Evolutionary conservation across 35 echinoderm and acorn worm species (phyloP).

Genomic region (Anneissia japonica): DNA sequence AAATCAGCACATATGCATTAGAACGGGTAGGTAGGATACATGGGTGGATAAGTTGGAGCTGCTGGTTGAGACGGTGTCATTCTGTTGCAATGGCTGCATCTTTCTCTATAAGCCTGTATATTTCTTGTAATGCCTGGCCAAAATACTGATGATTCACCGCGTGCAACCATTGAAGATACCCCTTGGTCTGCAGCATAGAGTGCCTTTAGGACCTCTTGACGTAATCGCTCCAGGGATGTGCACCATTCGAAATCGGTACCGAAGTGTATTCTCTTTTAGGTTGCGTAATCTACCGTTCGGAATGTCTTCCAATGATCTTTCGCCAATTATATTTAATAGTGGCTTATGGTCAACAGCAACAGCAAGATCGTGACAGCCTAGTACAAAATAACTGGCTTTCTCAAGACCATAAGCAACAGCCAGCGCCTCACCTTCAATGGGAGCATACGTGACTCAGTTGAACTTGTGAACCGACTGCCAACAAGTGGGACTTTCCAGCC

Average conservation of each 20-base stretch:
- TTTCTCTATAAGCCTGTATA: not conserved
- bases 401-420: no score
- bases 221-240: constrained; percentile 5
- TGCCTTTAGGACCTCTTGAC: constrained; percentile 21
- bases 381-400: no score
- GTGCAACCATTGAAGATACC: constrained; percentile 8
- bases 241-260: constrained; percentile 21
- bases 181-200: constrained; percentile 41
- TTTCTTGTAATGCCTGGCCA: not conserved
- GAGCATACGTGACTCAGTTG: constrained; percentile 28
- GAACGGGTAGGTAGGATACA: constrained; percentile 5
- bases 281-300: constrained; percentile 32
- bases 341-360: no score
- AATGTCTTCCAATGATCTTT: no score
- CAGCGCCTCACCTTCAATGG: no score
- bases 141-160: not conserved
- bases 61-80: constrained; percentile 28
- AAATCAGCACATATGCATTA: not conserved
- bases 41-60: not conserved
- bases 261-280: constrained; percentile 40
- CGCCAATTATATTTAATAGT: no score
- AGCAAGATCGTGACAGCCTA: no score
- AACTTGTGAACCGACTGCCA: not conserved
- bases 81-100: constrained; percentile 27
- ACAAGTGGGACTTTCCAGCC: constrained; percentile 13